phyloP scores from a whole-genome alignment of 2,797 vertebrate genomes.

The Epinephelus awoara region DNA sequence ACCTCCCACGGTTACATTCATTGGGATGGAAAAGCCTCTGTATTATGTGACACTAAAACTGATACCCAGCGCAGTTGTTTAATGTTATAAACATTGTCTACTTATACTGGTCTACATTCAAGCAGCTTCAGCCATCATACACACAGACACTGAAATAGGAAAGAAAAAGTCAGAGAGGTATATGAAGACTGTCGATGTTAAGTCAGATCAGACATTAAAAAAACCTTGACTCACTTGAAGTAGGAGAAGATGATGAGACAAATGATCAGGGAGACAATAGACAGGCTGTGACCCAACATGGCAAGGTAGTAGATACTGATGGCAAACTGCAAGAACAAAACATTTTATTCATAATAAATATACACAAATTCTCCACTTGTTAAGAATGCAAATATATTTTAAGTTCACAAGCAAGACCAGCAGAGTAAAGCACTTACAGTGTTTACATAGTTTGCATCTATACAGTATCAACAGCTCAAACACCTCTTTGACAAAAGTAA shows the following conservation, averaged over 20 bases:
- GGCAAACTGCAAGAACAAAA: slow-evolving; percentile 72
- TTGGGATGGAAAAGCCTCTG: no score
- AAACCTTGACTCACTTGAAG: slow-evolving; percentile 84
- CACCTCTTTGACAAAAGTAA: background rate
- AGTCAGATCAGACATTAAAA: background rate
- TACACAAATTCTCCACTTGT: background rate
- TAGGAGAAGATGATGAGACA: slow-evolving; percentile 88
- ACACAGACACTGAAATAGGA: background rate
- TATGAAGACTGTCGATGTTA: background rate
- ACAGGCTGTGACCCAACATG: slow-evolving; percentile 84
- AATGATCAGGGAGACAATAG: slow-evolving; percentile 85
- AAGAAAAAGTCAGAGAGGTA: background rate
- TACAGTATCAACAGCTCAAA: background rate
- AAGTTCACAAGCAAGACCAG: background rate
- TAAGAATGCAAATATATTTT: background rate
- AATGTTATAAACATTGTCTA: background rate
- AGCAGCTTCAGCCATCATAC: background rate
- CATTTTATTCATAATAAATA: background rate
- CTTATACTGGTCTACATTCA: background rate
- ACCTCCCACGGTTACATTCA: no score
- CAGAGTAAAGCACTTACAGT: background rate
- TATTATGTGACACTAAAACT: background rate
- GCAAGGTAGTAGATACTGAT: slow-evolving; percentile 83
- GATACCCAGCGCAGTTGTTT: background rate
- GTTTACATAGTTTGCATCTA: background rate